phyloP scores from a whole-genome alignment of 2,113 vertebrate species.

The Eolophus roseicapilla region DNA sequence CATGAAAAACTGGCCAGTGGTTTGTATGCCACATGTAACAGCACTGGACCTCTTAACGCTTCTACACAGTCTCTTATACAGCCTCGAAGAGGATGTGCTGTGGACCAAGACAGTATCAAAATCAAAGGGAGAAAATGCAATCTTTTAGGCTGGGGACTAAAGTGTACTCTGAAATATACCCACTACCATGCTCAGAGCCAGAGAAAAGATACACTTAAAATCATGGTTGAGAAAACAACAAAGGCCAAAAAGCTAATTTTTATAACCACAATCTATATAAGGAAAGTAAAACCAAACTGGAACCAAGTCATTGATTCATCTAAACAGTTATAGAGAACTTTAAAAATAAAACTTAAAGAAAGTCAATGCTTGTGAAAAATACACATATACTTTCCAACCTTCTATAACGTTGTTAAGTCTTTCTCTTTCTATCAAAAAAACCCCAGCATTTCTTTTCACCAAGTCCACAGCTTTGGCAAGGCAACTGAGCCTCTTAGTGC shows the following conservation, averaged over 20 bases:
- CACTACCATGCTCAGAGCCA: not conserved
- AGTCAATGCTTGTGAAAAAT: not conserved
- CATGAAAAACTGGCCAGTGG: not conserved
- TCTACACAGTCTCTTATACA: not conserved
- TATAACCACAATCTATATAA: not conserved
- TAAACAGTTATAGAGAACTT: not conserved
- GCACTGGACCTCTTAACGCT: not conserved
- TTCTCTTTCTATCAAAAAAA: not conserved
- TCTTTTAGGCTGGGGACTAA: not conserved
- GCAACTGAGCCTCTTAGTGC: not conserved
- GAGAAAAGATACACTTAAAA: not conserved
- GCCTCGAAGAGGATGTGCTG: not conserved
- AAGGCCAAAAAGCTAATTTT: not conserved
- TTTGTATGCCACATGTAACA: not conserved
- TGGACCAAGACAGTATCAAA: not conserved
- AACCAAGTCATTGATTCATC: not conserved
- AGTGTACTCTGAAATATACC: not conserved
- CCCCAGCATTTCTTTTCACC: not conserved
- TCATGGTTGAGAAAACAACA: not conserved
- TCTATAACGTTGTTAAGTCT: not conserved
- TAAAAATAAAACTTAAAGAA: not conserved
- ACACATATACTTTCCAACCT: not conserved
- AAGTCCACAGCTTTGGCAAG: not conserved
- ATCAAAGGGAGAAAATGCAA: not conserved
- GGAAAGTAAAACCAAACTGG: not conserved